Evolutionary conservation across 2,113 vertebrate genomes (phyloP).

Genomic region (Oceanodroma tethys): DNA sequence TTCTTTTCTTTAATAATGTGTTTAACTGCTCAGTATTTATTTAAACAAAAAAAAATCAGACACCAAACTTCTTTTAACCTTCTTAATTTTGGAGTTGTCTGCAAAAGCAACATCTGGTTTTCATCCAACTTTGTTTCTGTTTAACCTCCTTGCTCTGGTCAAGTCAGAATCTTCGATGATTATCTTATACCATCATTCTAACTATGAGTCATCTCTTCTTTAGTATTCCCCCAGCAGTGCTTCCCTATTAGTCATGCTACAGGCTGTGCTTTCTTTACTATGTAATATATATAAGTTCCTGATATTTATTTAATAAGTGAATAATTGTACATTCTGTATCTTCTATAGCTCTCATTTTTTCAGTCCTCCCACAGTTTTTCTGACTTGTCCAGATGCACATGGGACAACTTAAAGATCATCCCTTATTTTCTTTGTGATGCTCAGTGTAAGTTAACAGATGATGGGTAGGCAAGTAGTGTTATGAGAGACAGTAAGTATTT

Average conservation of each 20-base stretch:
- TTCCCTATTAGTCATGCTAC: not conserved
- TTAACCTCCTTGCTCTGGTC: not conserved
- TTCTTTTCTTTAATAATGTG: not conserved
- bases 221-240: not conserved
- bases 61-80: not conserved
- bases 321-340: not conserved
- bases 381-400: not conserved
- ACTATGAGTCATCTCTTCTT: conserved; percentile 6
- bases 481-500: not conserved
- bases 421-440: not conserved
- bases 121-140: not conserved
- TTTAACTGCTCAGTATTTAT: not conserved
- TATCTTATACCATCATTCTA: not conserved
- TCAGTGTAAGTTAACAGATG: not conserved
- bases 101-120: conserved; percentile 14
- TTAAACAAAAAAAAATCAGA: not conserved
- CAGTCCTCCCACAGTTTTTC: not conserved
- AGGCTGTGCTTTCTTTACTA: not conserved
- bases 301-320: not conserved
- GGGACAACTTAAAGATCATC: not conserved
- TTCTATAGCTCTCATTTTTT: not conserved
- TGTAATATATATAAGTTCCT: not conserved
- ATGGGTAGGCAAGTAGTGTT: not conserved
- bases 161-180: not conserved
- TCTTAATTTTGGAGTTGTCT: not conserved